A percentile compares a stretch with the other conserved stretches of the same genome.
Conservation (phyloP, 2,888 invertebrate genomes). For the Marasmarcha lunaedactyla region DNA sequence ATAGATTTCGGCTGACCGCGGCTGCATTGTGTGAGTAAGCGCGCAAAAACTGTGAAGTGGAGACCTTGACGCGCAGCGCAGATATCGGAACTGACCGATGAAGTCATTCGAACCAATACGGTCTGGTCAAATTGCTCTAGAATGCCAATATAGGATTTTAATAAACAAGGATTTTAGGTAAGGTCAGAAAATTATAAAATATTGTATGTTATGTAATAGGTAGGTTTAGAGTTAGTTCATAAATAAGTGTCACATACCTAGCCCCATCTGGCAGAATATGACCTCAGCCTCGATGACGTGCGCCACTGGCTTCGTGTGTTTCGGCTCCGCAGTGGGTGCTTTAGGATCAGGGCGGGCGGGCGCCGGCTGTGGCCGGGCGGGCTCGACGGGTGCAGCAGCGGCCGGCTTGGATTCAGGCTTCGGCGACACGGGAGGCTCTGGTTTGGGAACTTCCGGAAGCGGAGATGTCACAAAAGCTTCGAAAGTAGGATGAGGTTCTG, state of each 20-base stretch:
- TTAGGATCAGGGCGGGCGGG: constrained; percentile 7
- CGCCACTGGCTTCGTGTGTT: constrained; percentile 32
- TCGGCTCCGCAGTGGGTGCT: constrained; percentile 13
- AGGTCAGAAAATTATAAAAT: no score
- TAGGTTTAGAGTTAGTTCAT: no score
- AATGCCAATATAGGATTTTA: neutral
- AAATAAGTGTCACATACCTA: constrained; percentile 70
- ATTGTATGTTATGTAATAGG: no score
- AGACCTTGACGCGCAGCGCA: neutral
- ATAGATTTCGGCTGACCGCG: no score
- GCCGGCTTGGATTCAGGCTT: constrained; percentile 6
- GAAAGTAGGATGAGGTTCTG: constrained; percentile 17
- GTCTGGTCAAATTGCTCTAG: constrained; percentile 1
- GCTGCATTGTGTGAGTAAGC: no score
- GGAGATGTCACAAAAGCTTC: constrained; percentile 16
- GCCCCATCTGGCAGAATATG: constrained; percentile 78
- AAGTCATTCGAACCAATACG: constrained; percentile 22
- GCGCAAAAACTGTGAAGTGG: no score
- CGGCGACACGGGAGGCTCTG: constrained; percentile 22
- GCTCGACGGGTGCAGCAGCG: constrained; percentile 14
- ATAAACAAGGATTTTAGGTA: no score
- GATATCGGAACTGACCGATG: constrained; percentile 12
- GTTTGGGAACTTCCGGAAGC: constrained; percentile 20
- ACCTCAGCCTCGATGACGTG: constrained; percentile 75
- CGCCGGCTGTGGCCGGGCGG: constrained; percentile 18